These are phyloP conservation scores for Coregonus suidteri DNA, from an alignment of 2,797 vertebrate genomes.

Conservation along the genomic window DNA sequence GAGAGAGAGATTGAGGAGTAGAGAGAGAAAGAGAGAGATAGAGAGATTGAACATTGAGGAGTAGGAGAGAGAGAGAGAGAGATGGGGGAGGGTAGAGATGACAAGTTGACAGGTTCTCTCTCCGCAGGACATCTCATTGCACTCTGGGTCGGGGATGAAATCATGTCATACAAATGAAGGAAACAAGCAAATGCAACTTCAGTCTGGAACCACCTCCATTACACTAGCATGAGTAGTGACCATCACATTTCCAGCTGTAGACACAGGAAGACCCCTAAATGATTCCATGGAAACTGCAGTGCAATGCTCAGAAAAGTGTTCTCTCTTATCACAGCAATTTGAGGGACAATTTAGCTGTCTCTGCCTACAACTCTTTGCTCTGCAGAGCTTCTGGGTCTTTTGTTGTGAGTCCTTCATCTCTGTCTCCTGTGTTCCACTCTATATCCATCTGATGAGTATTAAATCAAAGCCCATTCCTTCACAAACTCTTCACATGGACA, in stretches of 20 bases:
- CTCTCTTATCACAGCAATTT: constrained; percentile 23
- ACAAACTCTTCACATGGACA: neutral
- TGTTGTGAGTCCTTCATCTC: neutral
- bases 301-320: no score
- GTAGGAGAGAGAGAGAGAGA: constrained; percentile 20
- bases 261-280: neutral
- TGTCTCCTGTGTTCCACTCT: neutral
- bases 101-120: no score
- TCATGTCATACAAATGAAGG: constrained; percentile 14
- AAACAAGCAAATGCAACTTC: neutral
- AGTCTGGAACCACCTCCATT: neutral
- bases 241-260: neutral
- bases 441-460: neutral
- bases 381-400: neutral
- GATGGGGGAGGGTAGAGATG: constrained; percentile 32
- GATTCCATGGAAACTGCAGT: neutral
- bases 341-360: constrained; percentile 11
- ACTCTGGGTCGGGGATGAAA: constrained; percentile 42
- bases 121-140: constrained; percentile 32
- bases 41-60: neutral
- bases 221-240: neutral
- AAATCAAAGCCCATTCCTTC: neutral
- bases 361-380: neutral
- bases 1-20: no score
- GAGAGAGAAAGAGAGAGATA: no score